A percentile compares a stretch with the other conserved stretches of the same genome.
phyloP scores from a whole-genome alignment of 1,140 invertebrate species.

The Holcopasites calliopsidis region DNA sequence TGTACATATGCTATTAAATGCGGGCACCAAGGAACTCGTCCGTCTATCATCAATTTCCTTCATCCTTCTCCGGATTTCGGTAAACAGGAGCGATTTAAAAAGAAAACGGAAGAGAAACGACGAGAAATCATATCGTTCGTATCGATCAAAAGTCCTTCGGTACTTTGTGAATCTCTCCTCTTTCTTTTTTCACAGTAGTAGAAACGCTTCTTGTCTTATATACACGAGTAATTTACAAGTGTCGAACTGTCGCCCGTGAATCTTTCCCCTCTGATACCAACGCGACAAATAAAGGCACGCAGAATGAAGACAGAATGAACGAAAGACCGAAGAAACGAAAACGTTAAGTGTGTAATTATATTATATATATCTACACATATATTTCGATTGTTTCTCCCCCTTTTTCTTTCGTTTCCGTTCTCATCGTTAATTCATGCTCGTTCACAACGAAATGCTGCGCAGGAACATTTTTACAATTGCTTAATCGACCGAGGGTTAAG shows the following conservation, averaged over 20 bases:
- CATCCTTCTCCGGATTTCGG: neutral
- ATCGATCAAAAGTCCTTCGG: constrained; percentile 29
- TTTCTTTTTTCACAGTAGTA: constrained; percentile 46
- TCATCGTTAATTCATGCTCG: neutral
- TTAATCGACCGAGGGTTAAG: constrained; percentile 64
- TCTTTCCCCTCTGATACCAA: constrained; percentile 77
- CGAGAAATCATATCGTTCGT: neutral
- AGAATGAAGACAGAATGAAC: neutral
- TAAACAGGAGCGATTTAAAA: neutral
- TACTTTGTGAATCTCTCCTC: constrained; percentile 44
- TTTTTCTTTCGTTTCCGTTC: constrained; percentile 24
- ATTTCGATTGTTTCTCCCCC: neutral
- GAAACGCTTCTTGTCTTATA: constrained; percentile 54
- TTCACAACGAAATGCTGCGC: constrained; percentile 81
- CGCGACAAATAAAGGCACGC: neutral
- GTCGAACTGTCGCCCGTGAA: constrained; percentile 65
- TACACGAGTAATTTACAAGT: constrained; percentile 75
- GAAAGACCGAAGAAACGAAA: neutral
- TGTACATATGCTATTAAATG: constrained; percentile 73
- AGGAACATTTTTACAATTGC: constrained; percentile 78
- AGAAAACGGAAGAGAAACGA: neutral
- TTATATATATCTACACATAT: neutral
- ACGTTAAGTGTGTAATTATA: constrained; percentile 6
- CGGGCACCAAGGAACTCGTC: constrained; percentile 73
- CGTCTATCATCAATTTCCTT: constrained; percentile 65